Evolutionary conservation across 2,888 invertebrate species (phyloP).

Genomic region (Himalopsyche tibetana): DNA sequence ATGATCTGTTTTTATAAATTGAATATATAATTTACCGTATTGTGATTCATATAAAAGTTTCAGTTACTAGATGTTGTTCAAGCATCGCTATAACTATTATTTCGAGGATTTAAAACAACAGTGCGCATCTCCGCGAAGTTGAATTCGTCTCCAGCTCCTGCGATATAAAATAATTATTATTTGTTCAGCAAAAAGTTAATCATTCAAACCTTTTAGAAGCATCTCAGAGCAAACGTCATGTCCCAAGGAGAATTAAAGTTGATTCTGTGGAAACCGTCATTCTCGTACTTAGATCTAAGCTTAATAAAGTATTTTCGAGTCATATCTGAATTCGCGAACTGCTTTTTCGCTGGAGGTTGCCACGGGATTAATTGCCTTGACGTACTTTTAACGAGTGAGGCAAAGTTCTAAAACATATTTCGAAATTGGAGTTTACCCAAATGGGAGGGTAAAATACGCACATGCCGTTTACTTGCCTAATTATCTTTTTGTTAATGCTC

Average conservation of each 20-base stretch:
- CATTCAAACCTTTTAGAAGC: constrained; percentile 26
- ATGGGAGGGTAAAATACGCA: constrained; percentile 28
- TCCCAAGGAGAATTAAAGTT: constrained; percentile 26
- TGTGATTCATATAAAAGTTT: no score
- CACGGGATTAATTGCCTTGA: constrained; percentile 53
- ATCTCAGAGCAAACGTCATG: constrained; percentile 20
- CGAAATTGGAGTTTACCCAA: constrained; percentile 43
- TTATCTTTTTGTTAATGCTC: constrained; percentile 37
- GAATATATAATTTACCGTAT: no score
- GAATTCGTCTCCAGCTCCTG: background rate
- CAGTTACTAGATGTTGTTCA: no score
- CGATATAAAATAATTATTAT: constrained; percentile 5
- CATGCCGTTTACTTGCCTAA: constrained; percentile 28
- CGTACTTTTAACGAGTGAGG: constrained; percentile 53
- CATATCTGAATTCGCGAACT: constrained; percentile 51
- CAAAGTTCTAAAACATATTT: constrained; percentile 44
- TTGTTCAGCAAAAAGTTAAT: constrained; percentile 13
- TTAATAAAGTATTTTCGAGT: constrained; percentile 51
- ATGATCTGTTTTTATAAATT: no score
- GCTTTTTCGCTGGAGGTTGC: constrained; percentile 43
- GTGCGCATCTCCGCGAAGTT: no score
- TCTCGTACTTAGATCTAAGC: constrained; percentile 47
- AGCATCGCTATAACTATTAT: no score
- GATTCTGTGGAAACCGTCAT: constrained; percentile 39
- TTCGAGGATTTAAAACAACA: no score